Conservation (phyloP, 2,888 invertebrate species). For the Xiphydria camelus region DNA sequence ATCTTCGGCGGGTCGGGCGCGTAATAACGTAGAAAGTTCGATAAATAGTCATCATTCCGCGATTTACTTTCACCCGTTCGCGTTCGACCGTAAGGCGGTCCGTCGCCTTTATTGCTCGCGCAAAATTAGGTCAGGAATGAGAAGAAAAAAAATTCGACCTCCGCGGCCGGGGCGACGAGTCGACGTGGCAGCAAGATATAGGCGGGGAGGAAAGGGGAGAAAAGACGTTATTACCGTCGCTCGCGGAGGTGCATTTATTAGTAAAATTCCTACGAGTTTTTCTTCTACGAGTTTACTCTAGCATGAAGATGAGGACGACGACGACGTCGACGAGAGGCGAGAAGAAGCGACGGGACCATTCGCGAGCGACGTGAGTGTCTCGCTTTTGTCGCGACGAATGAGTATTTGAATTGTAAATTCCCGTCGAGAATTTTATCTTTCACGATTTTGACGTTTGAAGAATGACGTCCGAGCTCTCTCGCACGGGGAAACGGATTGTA, state of each 20-base stretch:
- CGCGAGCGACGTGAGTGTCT: too few species aligned
- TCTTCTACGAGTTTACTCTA: not conserved
- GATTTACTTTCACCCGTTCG: not conserved
- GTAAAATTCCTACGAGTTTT: not conserved
- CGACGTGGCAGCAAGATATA: too few species aligned
- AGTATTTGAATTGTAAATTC: not conserved
- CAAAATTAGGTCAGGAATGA: not conserved
- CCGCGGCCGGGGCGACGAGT: too few species aligned
- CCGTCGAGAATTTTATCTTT: not conserved
- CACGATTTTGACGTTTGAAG: too few species aligned
- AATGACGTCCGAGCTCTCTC: too few species aligned
- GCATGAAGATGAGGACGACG: not conserved
- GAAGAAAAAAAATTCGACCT: too few species aligned
- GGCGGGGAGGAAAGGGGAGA: too few species aligned
- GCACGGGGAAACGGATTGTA: too few species aligned
- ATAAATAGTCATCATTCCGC: not conserved
- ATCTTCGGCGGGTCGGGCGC: too few species aligned
- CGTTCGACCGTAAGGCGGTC: not conserved
- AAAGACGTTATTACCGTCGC: too few species aligned
- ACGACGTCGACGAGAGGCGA: not conserved
- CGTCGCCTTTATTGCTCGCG: not conserved
- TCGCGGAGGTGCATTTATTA: not conserved
- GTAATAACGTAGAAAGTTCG: not conserved
- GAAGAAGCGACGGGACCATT: too few species aligned
- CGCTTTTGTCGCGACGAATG: not conserved